Evolutionary conservation across 2,888 invertebrate species (phyloP), one percentile per base, ranked within the genome.

Genomic region (Trachelus tabidus): DNA sequence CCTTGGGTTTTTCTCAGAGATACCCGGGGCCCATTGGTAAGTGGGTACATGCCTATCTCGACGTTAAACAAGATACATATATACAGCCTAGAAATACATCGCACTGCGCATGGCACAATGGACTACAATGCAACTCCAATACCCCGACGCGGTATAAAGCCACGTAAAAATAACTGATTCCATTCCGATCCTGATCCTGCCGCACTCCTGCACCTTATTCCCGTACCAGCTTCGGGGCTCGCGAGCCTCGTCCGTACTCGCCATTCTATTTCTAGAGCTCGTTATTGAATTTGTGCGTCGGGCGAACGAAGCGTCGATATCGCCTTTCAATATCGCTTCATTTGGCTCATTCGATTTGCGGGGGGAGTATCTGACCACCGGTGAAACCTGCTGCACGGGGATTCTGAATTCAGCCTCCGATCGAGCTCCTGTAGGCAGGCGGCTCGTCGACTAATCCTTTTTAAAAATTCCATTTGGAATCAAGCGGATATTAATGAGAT

Each of bases 311-410:
- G 82, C 85, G 84, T 81, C 84, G 86, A 85, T 85, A 87, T 86
- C 87, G 87, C 86, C 87, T 87, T 87, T 87, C 87, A 85, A 87
- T 87, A 87, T 86, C 86, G 87, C 86, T 87, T 86, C 87, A 85
- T 87, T 87, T 85, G 85, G 84, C 85, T 87, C 86, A 86, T 86
- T 86, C 86, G 85, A 86, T 86, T 87, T 86, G 84, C 84, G 83
- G 83, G 83, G 83, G 83, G 85, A 87, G 85, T 56, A 56, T 56
- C 56, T 9, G 56, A 56, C 56, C 23, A 56, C 23, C 23, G 9
- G 56, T 23, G 56, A 56, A 56, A 56, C 23, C 23, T 56, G 56
- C 23, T 56, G 56, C 56, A 56, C 56, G 23, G 23, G 23, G 23
- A 31, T 30, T 23, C 34, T 31, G 71, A 33, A 76, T 73, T 69